Percentiles rank a stretch among this genome's conserved stretches.
Conservation (phyloP, 2,888 invertebrate genomes). For the Acanthoscelides obtectus region DNA sequence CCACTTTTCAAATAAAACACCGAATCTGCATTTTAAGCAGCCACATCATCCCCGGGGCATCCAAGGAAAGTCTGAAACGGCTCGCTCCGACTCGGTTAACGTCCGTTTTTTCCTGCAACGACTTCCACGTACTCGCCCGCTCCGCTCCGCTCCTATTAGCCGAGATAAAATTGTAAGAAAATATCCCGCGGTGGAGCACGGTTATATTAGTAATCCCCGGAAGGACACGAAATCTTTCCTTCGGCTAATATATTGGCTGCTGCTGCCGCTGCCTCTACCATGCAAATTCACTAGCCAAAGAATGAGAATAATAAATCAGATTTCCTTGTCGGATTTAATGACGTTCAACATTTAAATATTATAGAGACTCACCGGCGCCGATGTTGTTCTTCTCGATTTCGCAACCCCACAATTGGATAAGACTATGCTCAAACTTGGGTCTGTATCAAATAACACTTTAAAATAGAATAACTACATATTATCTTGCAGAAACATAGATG, state of each 20-base stretch:
- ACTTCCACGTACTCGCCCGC: slow-evolving; percentile 4
- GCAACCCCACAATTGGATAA: too few relatives aligned
- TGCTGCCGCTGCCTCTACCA: too few relatives aligned
- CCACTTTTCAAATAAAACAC: neutral
- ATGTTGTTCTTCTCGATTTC: too few relatives aligned
- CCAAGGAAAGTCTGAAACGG: neutral
- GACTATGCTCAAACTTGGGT: too few relatives aligned
- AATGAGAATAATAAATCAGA: slow-evolving; percentile 21
- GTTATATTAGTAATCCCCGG: slow-evolving; percentile 13
- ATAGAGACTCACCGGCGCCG: too few relatives aligned
- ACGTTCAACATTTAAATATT: neutral
- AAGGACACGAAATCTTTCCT: slow-evolving; percentile 10
- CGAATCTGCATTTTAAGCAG: neutral
- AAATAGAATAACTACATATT: too few relatives aligned
- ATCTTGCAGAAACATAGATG: too few relatives aligned
- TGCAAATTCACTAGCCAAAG: slow-evolving; percentile 15
- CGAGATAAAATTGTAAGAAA: slow-evolving; percentile 18
- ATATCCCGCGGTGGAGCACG: slow-evolving; percentile 8
- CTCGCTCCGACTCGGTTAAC: neutral
- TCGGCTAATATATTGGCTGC: slow-evolving; percentile 16
- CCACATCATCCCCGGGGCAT: neutral
- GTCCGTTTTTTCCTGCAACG: slow-evolving; percentile 4
- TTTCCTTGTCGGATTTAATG: slow-evolving; percentile 15
- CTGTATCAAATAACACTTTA: too few relatives aligned
- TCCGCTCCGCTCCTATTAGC: slow-evolving; percentile 17